A percentile compares a stretch with the other conserved stretches of the same genome.
phyloP scores from a whole-genome alignment of 1,140 invertebrate genomes.

The Aphelenchoides besseyi region DNA sequence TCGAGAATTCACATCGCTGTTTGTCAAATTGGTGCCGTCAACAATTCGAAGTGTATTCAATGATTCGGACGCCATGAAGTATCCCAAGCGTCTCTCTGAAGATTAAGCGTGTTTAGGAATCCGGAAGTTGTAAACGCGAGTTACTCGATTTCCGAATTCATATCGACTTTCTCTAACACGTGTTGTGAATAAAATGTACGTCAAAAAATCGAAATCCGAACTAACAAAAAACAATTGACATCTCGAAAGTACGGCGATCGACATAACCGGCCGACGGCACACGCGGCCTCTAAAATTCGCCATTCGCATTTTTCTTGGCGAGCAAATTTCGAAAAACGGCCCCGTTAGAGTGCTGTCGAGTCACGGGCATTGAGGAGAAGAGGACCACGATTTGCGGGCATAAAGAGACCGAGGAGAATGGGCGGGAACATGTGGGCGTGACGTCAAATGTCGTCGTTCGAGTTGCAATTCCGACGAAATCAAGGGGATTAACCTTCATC shows the following conservation, averaged over 20 bases:
- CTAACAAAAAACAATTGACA: background rate
- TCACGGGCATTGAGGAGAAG: background rate
- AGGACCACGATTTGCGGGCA: background rate
- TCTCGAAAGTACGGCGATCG: background rate
- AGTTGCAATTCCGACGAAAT: background rate
- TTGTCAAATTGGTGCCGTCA: background rate
- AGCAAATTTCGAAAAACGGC: background rate
- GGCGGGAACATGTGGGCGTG: background rate
- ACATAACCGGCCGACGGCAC: background rate
- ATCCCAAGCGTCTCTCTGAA: background rate
- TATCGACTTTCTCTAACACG: no score
- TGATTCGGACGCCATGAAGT: conserved; percentile 1
- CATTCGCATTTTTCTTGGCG: background rate
- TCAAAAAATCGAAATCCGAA: background rate
- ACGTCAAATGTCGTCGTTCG: conserved; percentile 3
- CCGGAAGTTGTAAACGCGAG: background rate
- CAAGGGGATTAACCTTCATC: background rate
- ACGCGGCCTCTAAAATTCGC: background rate
- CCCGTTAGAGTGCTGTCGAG: background rate
- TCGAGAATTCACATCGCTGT: background rate
- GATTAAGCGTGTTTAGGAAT: background rate
- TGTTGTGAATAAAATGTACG: background rate
- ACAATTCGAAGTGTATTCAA: background rate
- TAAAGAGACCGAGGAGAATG: no score
- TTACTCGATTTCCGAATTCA: no score